Base-by-base conservation (phyloP, 2,888 invertebrate genomes). In the Charanyca ferruginea region DNA sequence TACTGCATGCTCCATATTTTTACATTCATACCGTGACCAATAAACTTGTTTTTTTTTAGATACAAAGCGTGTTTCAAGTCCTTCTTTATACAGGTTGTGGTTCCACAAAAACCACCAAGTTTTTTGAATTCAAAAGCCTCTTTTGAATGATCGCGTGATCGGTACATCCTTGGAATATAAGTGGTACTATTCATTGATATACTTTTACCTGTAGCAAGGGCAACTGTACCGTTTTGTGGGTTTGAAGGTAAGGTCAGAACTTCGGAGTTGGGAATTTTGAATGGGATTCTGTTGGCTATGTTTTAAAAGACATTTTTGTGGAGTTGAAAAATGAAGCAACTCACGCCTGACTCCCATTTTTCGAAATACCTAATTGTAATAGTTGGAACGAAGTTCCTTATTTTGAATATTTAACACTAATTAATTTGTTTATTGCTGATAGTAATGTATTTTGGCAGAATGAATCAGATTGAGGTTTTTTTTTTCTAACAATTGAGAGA, bases 191-290 rank as follows among this genome's bases (percentile, higher is more conserved):
- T 86, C 85, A 88, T 83, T 84, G 63, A 81, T 84, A 84, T 84
- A 85, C 83, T 86, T 83, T 86, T 86, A 85, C 83, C 81, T 82
- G 85, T 65, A 63, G 86, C 88, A 89, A 89, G 89, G 89, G 86
- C 87, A 77, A 80, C 74, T 64, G 57, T 79, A 77, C 85, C 75
- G 80, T 86, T 80, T 78, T 79, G 25, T 73, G 22, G 23, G 73
- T 80, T 85, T 70, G 64, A 73, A 71, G 75, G 80, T 85, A 82
- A 90, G 86, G 87, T 87, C 88, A 86, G 16, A 57, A 11, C 2
- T 20, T 4, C 22, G 47, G 35, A 48, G 41, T 16, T 4, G 38
- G 38, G n/a, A 42, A 16, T 4, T 16, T 16, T 4, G 38, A 38
- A 16, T 11, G 32, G 32, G 11, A 11, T 32, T 11, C 32, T 9